These are phyloP conservation scores for Sarcophaga bullata DNA, from an alignment of 1,140 invertebrate species.

Conservation along the genomic window DNA sequence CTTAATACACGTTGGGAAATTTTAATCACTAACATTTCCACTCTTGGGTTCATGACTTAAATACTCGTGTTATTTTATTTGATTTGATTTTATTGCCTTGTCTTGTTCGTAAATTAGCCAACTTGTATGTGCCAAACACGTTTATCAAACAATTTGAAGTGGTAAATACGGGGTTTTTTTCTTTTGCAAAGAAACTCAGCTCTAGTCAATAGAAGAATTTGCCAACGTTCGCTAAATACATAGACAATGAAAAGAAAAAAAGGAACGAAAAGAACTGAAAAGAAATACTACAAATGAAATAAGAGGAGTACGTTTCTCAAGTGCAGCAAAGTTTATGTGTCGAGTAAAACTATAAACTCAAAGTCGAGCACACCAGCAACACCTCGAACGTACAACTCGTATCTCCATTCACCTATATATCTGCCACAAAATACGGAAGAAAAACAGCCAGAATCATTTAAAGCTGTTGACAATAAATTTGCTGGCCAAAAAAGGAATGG, in stretches of 20 bases:
- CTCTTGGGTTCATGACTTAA: background rate
- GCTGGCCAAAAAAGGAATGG: constrained; percentile 1
- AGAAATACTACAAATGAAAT: background rate
- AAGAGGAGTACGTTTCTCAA: background rate
- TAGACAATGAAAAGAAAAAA: background rate
- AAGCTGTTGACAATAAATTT: constrained; percentile 37
- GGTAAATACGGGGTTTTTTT: constrained; percentile 3
- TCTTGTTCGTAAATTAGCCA: constrained; percentile 24
- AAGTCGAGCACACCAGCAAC: constrained; percentile 25
- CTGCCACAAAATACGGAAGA: background rate
- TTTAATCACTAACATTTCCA: background rate
- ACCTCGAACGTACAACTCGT: background rate
- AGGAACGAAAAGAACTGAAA: background rate
- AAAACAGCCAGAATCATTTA: background rate
- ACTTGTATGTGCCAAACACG: constrained; percentile 37
- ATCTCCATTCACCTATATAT: too few relatives aligned
- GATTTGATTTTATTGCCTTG: background rate
- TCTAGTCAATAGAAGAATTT: constrained; percentile 16
- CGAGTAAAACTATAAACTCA: constrained; percentile 25
- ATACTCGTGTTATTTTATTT: too few relatives aligned
- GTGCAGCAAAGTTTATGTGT: too few relatives aligned
- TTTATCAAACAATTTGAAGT: constrained; percentile 38
- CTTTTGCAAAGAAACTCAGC: background rate
- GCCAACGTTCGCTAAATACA: constrained; percentile 31
- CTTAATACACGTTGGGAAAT: background rate